Base-by-base conservation (phyloP, 2,888 invertebrate species). In the Sinodicranocentrus sp. region DNA sequence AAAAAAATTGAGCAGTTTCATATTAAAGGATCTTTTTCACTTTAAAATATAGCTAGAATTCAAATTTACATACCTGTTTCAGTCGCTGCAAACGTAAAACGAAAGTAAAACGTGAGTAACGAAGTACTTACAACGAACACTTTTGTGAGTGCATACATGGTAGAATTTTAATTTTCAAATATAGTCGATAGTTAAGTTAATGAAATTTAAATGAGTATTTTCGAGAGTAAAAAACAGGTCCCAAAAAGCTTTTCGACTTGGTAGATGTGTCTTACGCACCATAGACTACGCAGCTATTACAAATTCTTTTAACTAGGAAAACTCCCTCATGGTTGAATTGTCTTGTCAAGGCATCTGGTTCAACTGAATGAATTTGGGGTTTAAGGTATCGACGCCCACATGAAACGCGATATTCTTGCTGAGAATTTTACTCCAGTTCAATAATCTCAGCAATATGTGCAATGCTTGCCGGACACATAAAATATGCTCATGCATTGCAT, bases 51-150 rank as follows among this genome's bases (percentile, higher is more conserved):
- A 13, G 3, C n/a, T 17, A 52, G n/a, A 13, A n/a, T 10, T 52
- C 52, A 52, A 52, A 52, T 52, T 3, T 52, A 3, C n/a, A 48
- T 68, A 84, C 84, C 84, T 73, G 84, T 75, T 6, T 67, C 63
- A 3, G 65, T 33, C 23, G 84, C 84, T 79, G 26, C 82, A 44
- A 43, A 23, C 25, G 26, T n/a, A 26, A 39, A n/a, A 39, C 2
- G n/a, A 19, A 15, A 59, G 5, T 23, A 2, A 6, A 25, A n/a
- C 17, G 39, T 17, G 33, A 63, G 59, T 8, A 59, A 25, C 10
- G 25, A 23, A 23, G 63, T 17, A 3, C 19, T 33, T 17, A 63
- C 6, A 19, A 33, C 33, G 10, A 63, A 3, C 17, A 63, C 15
- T 17, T 33, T 33, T 5, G 19, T 28, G 2, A 17, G 28, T 17